Base-by-base conservation (phyloP, 2,113 vertebrate species). In the Corythornis cristatus region DNA sequence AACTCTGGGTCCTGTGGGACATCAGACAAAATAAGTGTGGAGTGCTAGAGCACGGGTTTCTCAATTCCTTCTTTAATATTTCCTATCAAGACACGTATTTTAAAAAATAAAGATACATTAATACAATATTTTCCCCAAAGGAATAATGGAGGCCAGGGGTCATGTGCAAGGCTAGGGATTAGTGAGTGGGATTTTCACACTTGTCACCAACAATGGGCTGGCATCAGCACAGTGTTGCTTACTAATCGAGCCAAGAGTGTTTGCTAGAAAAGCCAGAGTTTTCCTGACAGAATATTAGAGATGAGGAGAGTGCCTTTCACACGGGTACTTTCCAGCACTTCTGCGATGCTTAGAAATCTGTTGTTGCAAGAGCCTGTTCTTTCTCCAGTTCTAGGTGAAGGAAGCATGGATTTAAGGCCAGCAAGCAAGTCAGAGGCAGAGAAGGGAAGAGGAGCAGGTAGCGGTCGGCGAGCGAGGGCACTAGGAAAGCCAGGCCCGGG, bases 1-100 rank as follows among this genome's bases (percentile, higher is more conserved):
- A 57, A 45, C 29, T 79, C 50, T 51, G 51, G 48, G 5, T 18
- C 45, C 35, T 17, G 33, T 31, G 57, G 46, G 70, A 2, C 1
- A 0, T 16, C 15, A 15, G 50, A 37, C 2, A 0, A 58, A 79
- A 50, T n/a, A 23, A 74, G 3, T 0, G 12, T 18, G 62, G 35
- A 54, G 16, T 15, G 33, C 29, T n/a, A 45, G 20, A 74, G 25
- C 0, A 1, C 64, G 54, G 19, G 17, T 62, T 87, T 31, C 37
- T 79, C 40, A 60, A 7, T 72, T 79, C 35, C n/a, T 71, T 6
- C 29, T 89, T 89, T 66, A 56, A 35, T 75, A 9, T 58, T 84
- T 92, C 25, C 57, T n/a, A 82, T 40, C 42, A n/a, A 21, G 9
- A 48, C 37, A 40, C 25, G n/a, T 25, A 23, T 13, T 3, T 71